Conservation (phyloP, 2,797 vertebrate genomes). For the Ambastaia sidthimunki region DNA sequence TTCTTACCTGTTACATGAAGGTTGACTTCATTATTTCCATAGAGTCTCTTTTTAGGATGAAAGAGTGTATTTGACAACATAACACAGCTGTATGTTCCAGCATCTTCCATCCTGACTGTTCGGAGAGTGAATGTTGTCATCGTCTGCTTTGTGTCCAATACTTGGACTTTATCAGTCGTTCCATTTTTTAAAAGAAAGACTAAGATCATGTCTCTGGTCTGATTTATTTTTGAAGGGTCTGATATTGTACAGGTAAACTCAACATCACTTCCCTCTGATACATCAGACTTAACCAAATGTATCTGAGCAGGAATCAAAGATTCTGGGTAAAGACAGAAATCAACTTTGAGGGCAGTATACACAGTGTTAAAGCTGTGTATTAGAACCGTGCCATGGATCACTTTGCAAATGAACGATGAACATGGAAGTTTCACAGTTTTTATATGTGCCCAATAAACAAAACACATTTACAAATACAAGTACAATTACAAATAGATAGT, state of each 20-base stretch:
- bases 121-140: slow-evolving; percentile 5
- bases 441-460: background rate
- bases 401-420: too few species aligned
- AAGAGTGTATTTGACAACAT: background rate
- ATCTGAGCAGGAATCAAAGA: slow-evolving; percentile 3
- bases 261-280: slow-evolving; percentile 13
- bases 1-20: slow-evolving; percentile 32
- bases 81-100: slow-evolving; percentile 37
- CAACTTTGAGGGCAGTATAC: background rate
- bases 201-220: background rate
- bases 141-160: background rate
- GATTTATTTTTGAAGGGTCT: background rate
- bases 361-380: background rate
- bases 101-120: background rate
- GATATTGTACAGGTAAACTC: slow-evolving; percentile 16
- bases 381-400: background rate
- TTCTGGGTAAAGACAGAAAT: slow-evolving; percentile 5
- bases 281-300: slow-evolving; percentile 2
- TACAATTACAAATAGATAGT: background rate
- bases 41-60: slow-evolving; percentile 4
- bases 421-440: background rate
- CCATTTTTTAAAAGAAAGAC: slow-evolving; percentile 20
- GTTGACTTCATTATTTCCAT: background rate
- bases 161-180: slow-evolving; percentile 3
- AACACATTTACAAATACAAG: background rate